Base-by-base conservation (phyloP, 2,113 vertebrate species). In the Falco punctatus region DNA sequence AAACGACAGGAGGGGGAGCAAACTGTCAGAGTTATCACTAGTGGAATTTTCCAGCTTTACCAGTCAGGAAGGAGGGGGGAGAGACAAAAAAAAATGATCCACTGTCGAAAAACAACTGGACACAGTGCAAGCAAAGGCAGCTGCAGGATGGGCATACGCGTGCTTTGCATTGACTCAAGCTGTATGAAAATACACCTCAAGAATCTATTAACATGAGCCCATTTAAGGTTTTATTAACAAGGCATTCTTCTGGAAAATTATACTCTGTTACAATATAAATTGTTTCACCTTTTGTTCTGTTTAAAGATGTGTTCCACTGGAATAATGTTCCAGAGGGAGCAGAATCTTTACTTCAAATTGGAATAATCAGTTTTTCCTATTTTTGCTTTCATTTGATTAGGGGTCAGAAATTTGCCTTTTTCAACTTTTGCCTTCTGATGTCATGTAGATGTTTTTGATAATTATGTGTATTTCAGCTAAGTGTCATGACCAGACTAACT, bases 11-110 rank as follows among this genome's bases (percentile, higher is more conserved):
- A 88, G 65, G 38, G 72, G 55, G 72, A 96, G 38, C 28, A 49
- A 84, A 27, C 62, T 82, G 35, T 90, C 92, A 82, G 58, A 92
- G n/a, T 90, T 75, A 94, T 92, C 96, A 93, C 59, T 42, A 66
- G 72, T 72, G 89, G 71, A 88, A 96, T 94, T 97, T 97, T 91
- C 79, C 62, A 85, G 83, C 89, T 94, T 90, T 94, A 65, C 20
- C 11, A 40, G 74, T 70, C 59, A 89, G 75, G 51, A 61, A 95
- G 75, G 22, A 32, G 71, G 82, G 17, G 35, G 18, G 5, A n/a
- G n/a, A 62, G 38, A 38, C 38, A 75, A 42, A 58, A 75, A 59
- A 57, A 67, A 57, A 14, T 0, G 4, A 49, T 59, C 28, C 26
- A 32, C 48, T 74, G 26, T 52, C 81, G 73, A 82, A 91, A 94